phyloP scores from a whole-genome alignment of 35 echinoderm and acorn worm species.

The Patiria miniata region DNA sequence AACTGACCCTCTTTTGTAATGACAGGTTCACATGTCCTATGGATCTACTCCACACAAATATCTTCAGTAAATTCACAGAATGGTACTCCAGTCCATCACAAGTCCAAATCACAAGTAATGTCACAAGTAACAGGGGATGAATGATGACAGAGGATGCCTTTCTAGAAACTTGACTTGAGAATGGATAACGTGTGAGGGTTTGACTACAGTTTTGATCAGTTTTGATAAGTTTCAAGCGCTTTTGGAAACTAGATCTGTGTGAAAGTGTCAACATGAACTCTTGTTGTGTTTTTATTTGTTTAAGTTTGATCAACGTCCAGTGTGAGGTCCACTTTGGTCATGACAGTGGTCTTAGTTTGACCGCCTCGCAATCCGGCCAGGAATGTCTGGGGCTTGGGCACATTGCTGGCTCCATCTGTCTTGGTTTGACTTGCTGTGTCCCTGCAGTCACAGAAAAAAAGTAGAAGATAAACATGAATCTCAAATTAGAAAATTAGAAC shows the following conservation, averaged over 20 bases:
- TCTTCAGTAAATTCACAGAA: no score
- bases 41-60: no score
- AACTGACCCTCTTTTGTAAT: no score
- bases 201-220: no score
- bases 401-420: conserved; percentile 71
- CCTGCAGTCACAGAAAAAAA: conserved; percentile 59
- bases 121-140: no score
- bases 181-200: no score
- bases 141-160: no score
- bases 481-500: not conserved
- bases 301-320: conserved; percentile 99
- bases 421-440: conserved; percentile 78
- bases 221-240: no score
- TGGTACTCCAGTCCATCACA: no score
- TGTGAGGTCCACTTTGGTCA: conserved; percentile 98
- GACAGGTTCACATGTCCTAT: no score
- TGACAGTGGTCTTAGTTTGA: conserved; percentile 85
- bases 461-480: conserved; percentile 10
- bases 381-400: conserved; percentile 90
- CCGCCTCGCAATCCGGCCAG: conserved; percentile 93
- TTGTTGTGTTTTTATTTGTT: not conserved
- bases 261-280: not conserved
- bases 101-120: no score
- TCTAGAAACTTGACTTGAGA: no score
- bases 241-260: not conserved